These are phyloP conservation scores for Pseudorectes ferrugineus DNA, from an alignment of 2,113 vertebrate species.

Conservation along the genomic window DNA sequence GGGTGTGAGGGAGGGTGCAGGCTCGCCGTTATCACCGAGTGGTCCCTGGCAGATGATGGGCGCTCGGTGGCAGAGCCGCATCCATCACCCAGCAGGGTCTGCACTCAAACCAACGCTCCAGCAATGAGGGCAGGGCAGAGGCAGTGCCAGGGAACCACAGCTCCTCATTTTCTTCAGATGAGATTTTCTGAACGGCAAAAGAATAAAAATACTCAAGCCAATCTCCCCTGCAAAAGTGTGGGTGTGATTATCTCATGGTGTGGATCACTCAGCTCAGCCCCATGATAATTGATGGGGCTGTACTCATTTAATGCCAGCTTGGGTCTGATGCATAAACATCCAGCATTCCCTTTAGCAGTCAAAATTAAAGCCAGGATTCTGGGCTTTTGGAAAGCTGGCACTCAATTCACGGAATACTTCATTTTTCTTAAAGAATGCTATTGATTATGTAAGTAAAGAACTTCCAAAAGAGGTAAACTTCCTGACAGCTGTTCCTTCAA, in stretches of 20 bases:
- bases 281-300: not conserved
- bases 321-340: not conserved
- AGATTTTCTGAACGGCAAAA: not conserved
- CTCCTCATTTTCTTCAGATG: not conserved
- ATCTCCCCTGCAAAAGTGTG: not conserved
- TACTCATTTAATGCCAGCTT: not conserved
- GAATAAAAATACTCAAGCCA: not conserved
- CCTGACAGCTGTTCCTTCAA: not conserved
- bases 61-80: not conserved
- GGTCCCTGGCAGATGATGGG: not conserved
- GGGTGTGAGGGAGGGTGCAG: not conserved
- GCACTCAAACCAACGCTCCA: not conserved
- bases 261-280: not conserved
- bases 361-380: not conserved
- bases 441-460: not conserved
- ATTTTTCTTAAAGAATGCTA: not conserved
- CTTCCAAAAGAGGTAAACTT: conserved; percentile 8
- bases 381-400: not conserved
- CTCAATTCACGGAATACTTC: not conserved
- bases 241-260: not conserved
- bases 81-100: not conserved
- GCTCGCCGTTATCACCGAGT: not conserved
- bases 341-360: not conserved
- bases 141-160: not conserved
- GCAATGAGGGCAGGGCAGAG: not conserved